phyloP scores from a whole-genome alignment of 2,797 vertebrate genomes.

The Halcyon chelicuti region DNA sequence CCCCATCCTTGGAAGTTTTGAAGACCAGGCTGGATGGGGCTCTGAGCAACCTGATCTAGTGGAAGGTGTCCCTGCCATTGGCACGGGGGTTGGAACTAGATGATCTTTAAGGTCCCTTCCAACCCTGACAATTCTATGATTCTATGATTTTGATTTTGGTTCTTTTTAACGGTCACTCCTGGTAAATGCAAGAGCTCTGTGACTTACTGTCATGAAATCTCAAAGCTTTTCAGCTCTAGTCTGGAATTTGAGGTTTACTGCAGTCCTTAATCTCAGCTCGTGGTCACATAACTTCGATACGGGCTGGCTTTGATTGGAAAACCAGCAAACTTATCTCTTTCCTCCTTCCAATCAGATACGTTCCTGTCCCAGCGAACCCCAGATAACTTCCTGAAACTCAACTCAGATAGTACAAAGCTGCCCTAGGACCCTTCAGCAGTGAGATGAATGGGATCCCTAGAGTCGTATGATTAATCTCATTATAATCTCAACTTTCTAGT shows the following conservation, averaged over 20 bases:
- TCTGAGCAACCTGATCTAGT: no score
- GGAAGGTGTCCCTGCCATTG: no score
- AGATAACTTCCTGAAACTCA: background rate
- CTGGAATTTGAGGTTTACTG: slow-evolving; percentile 20
- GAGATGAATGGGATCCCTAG: background rate
- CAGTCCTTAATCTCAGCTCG: background rate
- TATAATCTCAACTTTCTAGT: background rate
- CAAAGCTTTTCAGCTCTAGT: background rate
- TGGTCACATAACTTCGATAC: background rate
- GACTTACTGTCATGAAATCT: slow-evolving; percentile 36
- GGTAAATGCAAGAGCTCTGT: background rate
- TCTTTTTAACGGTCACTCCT: background rate
- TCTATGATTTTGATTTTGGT: background rate
- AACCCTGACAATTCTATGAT: no score
- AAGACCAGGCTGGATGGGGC: no score
- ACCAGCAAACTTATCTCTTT: slow-evolving; percentile 16
- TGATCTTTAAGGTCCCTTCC: no score
- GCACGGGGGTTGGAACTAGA: no score
- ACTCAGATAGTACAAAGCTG: background rate
- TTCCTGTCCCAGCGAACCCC: background rate
- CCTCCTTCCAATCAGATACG: background rate
- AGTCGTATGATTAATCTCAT: background rate
- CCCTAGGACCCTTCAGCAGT: background rate
- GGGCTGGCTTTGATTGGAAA: background rate
- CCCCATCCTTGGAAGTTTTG: no score